phyloP scores from a whole-genome alignment of 2,797 vertebrate genomes.

The Urophycis tenuis region DNA sequence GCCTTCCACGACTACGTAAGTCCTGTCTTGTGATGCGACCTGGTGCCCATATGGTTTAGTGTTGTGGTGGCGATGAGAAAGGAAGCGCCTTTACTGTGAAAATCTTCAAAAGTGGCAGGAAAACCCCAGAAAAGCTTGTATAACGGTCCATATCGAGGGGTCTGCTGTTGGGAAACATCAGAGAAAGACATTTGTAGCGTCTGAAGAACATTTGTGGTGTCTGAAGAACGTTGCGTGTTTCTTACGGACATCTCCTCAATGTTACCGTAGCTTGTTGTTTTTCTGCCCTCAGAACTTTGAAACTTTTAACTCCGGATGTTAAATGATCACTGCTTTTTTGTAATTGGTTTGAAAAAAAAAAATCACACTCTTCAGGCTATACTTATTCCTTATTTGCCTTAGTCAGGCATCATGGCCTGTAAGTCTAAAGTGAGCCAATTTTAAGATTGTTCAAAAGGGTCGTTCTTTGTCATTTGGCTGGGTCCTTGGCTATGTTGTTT shows the following conservation, averaged over 20 bases:
- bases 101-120: slow-evolving; percentile 20
- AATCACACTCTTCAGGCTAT: background rate
- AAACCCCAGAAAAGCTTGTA: background rate
- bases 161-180: too few relatives aligned
- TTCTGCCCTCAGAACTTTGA: background rate
- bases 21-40: slow-evolving; percentile 33
- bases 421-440: background rate
- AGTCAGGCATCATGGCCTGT: background rate
- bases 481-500: slow-evolving; percentile 35
- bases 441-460: background rate
- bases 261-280: background rate
- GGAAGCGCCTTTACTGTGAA: slow-evolving; percentile 18
- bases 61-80: slow-evolving; percentile 13
- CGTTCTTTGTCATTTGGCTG: background rate
- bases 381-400: background rate
- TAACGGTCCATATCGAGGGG: too few relatives aligned
- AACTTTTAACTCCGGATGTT: background rate
- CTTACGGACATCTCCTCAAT: background rate
- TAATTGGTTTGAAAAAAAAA: background rate
- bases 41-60: slow-evolving; percentile 34
- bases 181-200: too few relatives aligned
- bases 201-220: too few relatives aligned
- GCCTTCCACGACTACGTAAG: slow-evolving; percentile 99
- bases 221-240: background rate
- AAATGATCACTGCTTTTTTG: background rate